These are phyloP conservation scores for Raillietiella orientalis DNA, from an alignment of 2,888 invertebrate species.

Conservation along the genomic window DNA sequence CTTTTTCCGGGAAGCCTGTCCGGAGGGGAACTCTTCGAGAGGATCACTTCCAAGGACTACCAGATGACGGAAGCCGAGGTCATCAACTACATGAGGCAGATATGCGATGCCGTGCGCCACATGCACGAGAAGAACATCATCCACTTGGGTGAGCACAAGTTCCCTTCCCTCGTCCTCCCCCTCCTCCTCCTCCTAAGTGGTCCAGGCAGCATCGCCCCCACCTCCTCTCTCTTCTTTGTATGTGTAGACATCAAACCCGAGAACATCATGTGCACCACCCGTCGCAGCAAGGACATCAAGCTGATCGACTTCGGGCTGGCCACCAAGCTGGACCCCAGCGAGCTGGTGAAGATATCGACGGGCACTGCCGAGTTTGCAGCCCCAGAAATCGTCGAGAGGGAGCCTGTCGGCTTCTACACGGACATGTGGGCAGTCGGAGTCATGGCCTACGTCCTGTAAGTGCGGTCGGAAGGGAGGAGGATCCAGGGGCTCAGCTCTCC, in stretches of 20 bases:
- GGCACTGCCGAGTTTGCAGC: conserved; percentile 99
- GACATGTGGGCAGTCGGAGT: conserved; percentile 99
- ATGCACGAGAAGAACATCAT: conserved; percentile 99
- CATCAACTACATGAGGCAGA: conserved; percentile 93
- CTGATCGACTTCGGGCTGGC: conserved; percentile 98
- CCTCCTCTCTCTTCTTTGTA: too few species aligned
- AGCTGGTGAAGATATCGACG: conserved; percentile 92
- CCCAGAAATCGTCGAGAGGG: conserved; percentile 91
- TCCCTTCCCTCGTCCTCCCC: too few species aligned
- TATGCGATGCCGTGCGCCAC: conserved; percentile 84
- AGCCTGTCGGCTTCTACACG: conserved; percentile 97
- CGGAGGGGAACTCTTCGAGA: conserved; percentile 93
- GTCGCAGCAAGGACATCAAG: conserved; percentile 78
- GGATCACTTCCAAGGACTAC: conserved; percentile 92
- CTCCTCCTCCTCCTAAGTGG: too few species aligned
- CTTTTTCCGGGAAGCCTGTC: conserved; percentile 76
- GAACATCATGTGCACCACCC: conserved; percentile 97
- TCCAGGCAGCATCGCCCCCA: too few species aligned
- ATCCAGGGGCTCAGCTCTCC: too few species aligned
- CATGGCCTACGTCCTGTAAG: conserved; percentile 86
- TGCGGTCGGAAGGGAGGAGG: too few species aligned
- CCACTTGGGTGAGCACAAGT: conserved; percentile 29
- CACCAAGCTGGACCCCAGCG: conserved; percentile 87
- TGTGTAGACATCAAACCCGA: conserved; percentile 83
- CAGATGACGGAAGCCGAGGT: conserved; percentile 97